Conservation (phyloP, 2,113 vertebrate genomes). For the Microcebus murinus region DNA sequence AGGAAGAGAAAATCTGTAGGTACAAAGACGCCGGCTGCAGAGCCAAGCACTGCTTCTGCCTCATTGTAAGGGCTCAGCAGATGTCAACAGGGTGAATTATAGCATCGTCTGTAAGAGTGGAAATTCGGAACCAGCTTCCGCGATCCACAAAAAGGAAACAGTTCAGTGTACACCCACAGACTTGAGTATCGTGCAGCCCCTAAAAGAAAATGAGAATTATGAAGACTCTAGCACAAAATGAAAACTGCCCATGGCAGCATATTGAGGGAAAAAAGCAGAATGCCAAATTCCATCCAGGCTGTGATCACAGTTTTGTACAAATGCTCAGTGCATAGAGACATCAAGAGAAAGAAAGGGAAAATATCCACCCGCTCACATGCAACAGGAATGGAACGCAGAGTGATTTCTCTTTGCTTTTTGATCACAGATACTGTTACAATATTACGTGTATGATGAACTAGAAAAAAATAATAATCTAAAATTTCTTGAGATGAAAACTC, state of each 20-base stretch:
- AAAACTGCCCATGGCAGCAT: not conserved
- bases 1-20: not conserved
- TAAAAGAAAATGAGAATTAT: conserved; percentile 25
- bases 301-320: conserved; percentile 51
- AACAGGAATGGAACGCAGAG: not conserved
- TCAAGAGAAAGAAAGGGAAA: not conserved
- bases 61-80: not conserved
- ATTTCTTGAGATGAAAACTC: not conserved
- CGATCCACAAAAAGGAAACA: not conserved
- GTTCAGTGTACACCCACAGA: not conserved
- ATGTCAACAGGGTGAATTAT: not conserved
- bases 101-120: not conserved
- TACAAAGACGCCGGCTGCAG: not conserved
- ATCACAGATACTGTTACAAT: not conserved
- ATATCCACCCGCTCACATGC: not conserved
- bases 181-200: not conserved
- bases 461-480: not conserved
- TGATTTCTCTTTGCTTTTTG: not conserved
- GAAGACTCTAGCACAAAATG: conserved; percentile 10
- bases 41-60: not conserved
- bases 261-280: not conserved
- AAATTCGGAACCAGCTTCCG: not conserved
- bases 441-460: not conserved
- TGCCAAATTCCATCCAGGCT: not conserved
- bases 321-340: not conserved